Percentiles rank a stretch among this genome's conserved stretches.
These are phyloP conservation scores for Myripristis jacobus DNA, from an alignment of 2,797 vertebrate genomes.

Conservation along the genomic window DNA sequence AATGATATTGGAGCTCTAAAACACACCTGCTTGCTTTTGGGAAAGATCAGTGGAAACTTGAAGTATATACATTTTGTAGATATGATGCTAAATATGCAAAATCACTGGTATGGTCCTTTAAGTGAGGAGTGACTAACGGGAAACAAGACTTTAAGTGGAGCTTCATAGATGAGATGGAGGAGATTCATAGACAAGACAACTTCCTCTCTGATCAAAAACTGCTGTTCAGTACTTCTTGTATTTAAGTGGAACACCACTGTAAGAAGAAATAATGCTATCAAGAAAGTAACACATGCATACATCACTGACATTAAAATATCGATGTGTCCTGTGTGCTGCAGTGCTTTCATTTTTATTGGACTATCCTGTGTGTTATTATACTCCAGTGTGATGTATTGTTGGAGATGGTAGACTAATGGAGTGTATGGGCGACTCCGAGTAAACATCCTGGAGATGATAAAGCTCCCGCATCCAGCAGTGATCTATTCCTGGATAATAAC, in stretches of 20 bases:
- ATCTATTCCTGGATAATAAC: slow-evolving; percentile 70
- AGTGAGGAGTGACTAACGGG: too few relatives aligned
- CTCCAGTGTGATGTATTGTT: slow-evolving; percentile 66
- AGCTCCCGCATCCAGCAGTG: slow-evolving; percentile 66
- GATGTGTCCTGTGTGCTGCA: slow-evolving; percentile 50
- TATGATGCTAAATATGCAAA: too few relatives aligned
- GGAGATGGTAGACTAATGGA: slow-evolving; percentile 71
- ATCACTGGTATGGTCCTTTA: too few relatives aligned
- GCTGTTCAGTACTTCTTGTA: neutral
- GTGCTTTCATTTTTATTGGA: slow-evolving; percentile 61
- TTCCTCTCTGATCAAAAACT: neutral
- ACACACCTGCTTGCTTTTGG: too few relatives aligned
- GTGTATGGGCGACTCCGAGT: slow-evolving; percentile 66
- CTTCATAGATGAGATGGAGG: neutral
- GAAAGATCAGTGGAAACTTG: too few relatives aligned
- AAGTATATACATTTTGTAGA: too few relatives aligned
- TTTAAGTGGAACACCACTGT: slow-evolving; percentile 7
- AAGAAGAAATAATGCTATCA: slow-evolving; percentile 24
- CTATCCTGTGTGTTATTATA: slow-evolving; percentile 51
- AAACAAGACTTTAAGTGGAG: neutral
- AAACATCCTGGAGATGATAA: slow-evolving; percentile 75
- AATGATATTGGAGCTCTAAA: too few relatives aligned
- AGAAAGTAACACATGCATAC: slow-evolving; percentile 16
- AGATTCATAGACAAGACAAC: neutral
- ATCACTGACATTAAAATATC: slow-evolving; percentile 60